Evolutionary conservation across 2,797 vertebrate genomes (phyloP).

Genomic region (Enteromius viviparus): DNA sequence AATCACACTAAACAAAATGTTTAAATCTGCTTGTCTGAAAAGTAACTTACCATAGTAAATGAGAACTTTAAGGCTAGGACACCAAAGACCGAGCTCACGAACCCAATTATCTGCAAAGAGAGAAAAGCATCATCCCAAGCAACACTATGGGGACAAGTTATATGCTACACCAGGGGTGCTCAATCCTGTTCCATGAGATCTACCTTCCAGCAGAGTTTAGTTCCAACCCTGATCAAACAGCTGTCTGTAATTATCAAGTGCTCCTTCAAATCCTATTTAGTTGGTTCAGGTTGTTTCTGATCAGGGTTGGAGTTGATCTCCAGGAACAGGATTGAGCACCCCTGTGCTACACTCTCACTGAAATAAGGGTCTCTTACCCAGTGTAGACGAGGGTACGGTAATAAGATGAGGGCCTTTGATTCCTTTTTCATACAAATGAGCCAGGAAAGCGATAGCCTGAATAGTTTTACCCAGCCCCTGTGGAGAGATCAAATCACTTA

Average conservation of each 20-base stretch:
- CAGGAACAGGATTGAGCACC: too few relatives aligned
- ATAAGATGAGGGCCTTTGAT: slow-evolving; percentile 91
- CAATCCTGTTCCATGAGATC: too few relatives aligned
- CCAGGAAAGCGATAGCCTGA: slow-evolving; percentile 95
- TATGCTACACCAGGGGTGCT: too few relatives aligned
- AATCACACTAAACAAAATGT: background rate
- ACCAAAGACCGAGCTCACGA: slow-evolving; percentile 92
- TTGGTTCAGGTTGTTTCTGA: too few relatives aligned
- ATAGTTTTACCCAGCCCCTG: slow-evolving; percentile 98
- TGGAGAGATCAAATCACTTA: slow-evolving; percentile 66
- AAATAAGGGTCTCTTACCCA: slow-evolving; percentile 78
- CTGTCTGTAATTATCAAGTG: too few relatives aligned
- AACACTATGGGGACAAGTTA: background rate
- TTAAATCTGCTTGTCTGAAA: background rate
- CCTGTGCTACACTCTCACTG: too few relatives aligned
- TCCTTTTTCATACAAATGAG: slow-evolving; percentile 86
- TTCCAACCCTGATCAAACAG: too few relatives aligned
- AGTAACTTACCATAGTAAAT: slow-evolving; percentile 89
- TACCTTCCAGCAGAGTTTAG: too few relatives aligned
- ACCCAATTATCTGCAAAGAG: slow-evolving; percentile 92
- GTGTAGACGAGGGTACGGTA: slow-evolving; percentile 91
- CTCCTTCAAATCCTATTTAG: too few relatives aligned
- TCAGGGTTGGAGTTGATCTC: too few relatives aligned
- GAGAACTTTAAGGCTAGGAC: slow-evolving; percentile 88
- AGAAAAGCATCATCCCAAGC: background rate